Evolutionary conservation across 1,140 invertebrate species (phyloP).

Genomic region (Tribolium madens): DNA sequence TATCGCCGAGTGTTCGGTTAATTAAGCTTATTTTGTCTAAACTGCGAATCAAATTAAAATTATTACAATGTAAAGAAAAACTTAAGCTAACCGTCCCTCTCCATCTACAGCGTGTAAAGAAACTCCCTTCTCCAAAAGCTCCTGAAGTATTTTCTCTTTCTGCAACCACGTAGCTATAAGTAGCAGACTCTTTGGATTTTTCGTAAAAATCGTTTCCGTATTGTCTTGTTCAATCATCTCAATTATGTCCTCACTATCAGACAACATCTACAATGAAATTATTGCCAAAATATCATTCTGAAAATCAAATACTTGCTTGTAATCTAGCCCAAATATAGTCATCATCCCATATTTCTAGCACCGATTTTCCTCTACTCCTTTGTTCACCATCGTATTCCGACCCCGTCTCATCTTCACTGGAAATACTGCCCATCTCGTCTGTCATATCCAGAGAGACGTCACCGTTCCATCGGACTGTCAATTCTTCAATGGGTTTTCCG

Average conservation of each 20-base stretch:
- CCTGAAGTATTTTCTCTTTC: constrained; percentile 64
- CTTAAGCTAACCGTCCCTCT: constrained; percentile 67
- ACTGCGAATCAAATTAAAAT: too few relatives aligned
- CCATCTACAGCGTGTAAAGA: constrained; percentile 66
- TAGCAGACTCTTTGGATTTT: constrained; percentile 57
- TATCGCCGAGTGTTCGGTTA: too few relatives aligned
- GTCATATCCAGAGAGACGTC: constrained; percentile 54
- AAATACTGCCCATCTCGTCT: constrained; percentile 67
- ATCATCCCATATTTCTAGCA: constrained; percentile 70
- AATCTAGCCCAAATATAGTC: constrained; percentile 65
- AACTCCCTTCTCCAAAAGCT: constrained; percentile 65
- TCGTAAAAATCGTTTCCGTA: constrained; percentile 52
- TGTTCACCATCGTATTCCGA: constrained; percentile 68
- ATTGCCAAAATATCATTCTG: neutral
- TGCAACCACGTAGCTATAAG: constrained; percentile 70
- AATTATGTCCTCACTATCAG: constrained; percentile 67
- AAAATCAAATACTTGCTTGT: constrained; percentile 60
- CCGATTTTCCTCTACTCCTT: constrained; percentile 64
- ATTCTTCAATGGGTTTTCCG: constrained; percentile 10
- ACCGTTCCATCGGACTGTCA: constrained; percentile 22
- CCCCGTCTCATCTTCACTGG: constrained; percentile 69
- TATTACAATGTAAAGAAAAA: too few relatives aligned
- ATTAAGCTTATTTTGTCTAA: too few relatives aligned
- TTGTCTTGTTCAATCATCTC: constrained; percentile 66
- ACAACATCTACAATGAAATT: constrained; percentile 60